Evolutionary conservation across 2,113 vertebrate genomes (phyloP).

Genomic region (Talpa occidentalis): DNA sequence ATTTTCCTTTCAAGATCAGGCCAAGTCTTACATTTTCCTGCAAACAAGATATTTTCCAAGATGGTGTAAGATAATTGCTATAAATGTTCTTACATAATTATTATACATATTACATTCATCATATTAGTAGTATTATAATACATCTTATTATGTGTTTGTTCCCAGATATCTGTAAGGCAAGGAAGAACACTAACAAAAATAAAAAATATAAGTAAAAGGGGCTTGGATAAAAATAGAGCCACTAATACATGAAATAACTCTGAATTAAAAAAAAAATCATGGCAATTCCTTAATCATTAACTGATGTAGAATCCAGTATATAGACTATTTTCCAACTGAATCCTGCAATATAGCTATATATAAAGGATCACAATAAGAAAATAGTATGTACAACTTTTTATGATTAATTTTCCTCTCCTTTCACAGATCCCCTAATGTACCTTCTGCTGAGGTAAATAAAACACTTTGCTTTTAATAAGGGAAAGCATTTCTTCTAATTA

Average conservation of each 20-base stretch:
- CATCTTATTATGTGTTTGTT: not conserved
- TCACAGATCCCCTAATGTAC: constrained; percentile 1
- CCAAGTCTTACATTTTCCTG: not conserved
- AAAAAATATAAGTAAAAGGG: not conserved
- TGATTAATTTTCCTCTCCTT: constrained; percentile 43
- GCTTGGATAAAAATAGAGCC: not conserved
- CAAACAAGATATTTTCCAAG: not conserved
- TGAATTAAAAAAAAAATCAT: not conserved
- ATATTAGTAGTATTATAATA: not conserved
- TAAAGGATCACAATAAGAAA: not conserved
- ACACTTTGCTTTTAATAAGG: constrained; percentile 45
- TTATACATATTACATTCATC: not conserved
- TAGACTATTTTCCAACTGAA: not conserved
- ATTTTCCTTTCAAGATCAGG: not conserved
- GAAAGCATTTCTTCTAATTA: constrained; percentile 59
- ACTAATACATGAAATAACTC: not conserved
- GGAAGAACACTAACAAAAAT: not conserved
- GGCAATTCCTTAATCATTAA: not conserved
- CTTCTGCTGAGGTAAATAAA: constrained; percentile 58
- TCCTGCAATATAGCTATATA: not conserved
- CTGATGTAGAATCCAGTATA: not conserved
- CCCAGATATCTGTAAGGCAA: not conserved
- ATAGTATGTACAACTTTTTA: not conserved
- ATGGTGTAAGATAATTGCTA: not conserved
- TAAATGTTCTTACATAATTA: not conserved